A percentile compares a stretch with the other conserved stretches of the same genome.
Conservation (phyloP, 2,888 invertebrate species). For the Eledone cirrhosa region DNA sequence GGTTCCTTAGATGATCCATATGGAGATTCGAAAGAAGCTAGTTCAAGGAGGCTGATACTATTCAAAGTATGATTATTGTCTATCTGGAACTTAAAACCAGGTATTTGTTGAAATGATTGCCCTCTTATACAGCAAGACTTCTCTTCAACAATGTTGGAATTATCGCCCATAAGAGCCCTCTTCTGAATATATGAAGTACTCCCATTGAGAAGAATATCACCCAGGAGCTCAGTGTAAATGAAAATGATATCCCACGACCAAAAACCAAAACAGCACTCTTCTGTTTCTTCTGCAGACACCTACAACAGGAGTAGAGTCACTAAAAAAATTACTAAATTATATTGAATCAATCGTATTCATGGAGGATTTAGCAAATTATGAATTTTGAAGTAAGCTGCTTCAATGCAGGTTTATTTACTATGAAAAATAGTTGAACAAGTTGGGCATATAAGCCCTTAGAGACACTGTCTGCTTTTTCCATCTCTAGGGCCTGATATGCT, state of each 20-base stretch:
- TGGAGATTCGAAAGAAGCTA: constrained; percentile 56
- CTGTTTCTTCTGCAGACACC: background rate
- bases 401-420: no score
- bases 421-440: no score
- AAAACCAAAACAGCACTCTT: constrained; percentile 40
- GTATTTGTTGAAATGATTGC: background rate
- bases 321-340: background rate
- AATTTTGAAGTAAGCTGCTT: no score
- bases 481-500: no score
- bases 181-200: constrained; percentile 60
- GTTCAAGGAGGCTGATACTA: constrained; percentile 61
- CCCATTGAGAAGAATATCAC: constrained; percentile 62
- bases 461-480: background rate
- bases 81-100: background rate
- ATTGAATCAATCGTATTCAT: no score
- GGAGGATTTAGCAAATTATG: no score
- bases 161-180: constrained; percentile 59
- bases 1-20: constrained; percentile 34
- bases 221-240: constrained; percentile 59
- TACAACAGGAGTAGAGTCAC: background rate
- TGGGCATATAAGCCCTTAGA: no score
- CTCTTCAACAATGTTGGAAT: constrained; percentile 41
- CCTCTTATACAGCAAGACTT: background rate
- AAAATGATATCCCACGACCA: constrained; percentile 66
- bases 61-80: constrained; percentile 33